Percentiles rank a stretch among this genome's conserved stretches.
phyloP scores from a whole-genome alignment of 2,888 invertebrate genomes.

The Ectropis crepuscularia region DNA sequence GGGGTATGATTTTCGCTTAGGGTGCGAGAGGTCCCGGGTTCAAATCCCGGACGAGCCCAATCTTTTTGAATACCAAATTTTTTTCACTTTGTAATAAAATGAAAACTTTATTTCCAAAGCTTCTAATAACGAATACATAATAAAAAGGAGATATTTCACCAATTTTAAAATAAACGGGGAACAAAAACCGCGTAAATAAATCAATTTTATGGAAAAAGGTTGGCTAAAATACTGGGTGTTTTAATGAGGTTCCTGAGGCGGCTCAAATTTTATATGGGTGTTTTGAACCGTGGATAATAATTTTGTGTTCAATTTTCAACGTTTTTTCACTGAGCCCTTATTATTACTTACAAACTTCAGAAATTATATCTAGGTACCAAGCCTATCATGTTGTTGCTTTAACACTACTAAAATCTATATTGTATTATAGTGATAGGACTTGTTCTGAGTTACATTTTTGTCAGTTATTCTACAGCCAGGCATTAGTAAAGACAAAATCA shows the following conservation, averaged over 20 bases:
- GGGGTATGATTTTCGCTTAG: slow-evolving; percentile 83
- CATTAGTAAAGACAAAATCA: no score
- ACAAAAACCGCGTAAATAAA: slow-evolving; percentile 41
- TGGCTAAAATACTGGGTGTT: slow-evolving; percentile 25
- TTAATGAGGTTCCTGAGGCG: slow-evolving; percentile 11
- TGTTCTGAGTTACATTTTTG: no score
- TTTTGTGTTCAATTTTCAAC: not conserved
- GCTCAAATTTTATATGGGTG: slow-evolving; percentile 14
- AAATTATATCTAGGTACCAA: not conserved
- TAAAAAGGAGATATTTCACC: slow-evolving; percentile 18
- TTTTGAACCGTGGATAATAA: slow-evolving; percentile 14
- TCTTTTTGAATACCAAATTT: slow-evolving; percentile 21
- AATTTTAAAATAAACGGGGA: slow-evolving; percentile 17
- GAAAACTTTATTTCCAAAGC: no score
- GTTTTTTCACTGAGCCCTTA: not conserved
- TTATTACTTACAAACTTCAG: not conserved
- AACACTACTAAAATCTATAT: no score
- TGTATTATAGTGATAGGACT: no score
- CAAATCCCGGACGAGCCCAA: slow-evolving; percentile 83
- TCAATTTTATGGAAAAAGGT: slow-evolving; percentile 40
- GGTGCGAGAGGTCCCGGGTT: slow-evolving; percentile 84
- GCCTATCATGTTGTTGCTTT: not conserved
- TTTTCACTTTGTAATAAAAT: not conserved
- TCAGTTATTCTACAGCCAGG: no score
- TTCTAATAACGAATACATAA: slow-evolving; percentile 9